These are phyloP conservation scores for Drosophila busckii DNA, from an alignment of 1,140 invertebrate genomes.

Conservation along the genomic window DNA sequence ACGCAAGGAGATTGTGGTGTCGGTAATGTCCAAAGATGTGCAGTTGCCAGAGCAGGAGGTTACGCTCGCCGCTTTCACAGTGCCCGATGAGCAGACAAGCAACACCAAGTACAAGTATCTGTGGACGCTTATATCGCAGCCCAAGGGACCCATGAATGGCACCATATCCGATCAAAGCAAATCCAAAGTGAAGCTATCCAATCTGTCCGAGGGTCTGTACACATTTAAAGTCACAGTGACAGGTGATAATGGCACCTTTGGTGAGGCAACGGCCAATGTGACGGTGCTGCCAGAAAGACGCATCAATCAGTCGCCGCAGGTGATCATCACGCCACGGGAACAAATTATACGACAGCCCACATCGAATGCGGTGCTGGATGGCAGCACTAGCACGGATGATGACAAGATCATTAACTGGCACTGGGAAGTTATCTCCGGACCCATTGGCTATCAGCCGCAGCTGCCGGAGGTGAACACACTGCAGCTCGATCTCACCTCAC, in stretches of 20 bases:
- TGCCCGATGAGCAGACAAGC: conserved; percentile 86
- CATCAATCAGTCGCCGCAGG: conserved; percentile 90
- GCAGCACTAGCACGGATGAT: conserved; percentile 86
- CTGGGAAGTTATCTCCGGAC: conserved; percentile 93
- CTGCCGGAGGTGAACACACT: conserved; percentile 90
- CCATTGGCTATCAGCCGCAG: conserved; percentile 90
- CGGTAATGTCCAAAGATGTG: conserved; percentile 86
- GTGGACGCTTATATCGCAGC: conserved; percentile 91
- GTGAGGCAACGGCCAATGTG: conserved; percentile 93
- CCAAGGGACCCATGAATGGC: conserved; percentile 85
- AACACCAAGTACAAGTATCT: conserved; percentile 90
- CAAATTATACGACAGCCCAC: conserved; percentile 94
- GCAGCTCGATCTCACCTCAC: conserved; percentile 88
- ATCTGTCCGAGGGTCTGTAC: conserved; percentile 91
- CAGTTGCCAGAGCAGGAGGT: conserved; percentile 87
- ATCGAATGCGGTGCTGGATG: conserved; percentile 93
- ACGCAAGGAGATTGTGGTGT: conserved; percentile 85
- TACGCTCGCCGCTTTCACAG: conserved; percentile 88
- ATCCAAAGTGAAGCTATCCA: conserved; percentile 86
- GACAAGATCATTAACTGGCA: conserved; percentile 91
- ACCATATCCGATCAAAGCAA: conserved; percentile 93
- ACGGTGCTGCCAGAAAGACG: conserved; percentile 93
- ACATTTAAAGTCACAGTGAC: conserved; percentile 90
- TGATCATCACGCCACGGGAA: conserved; percentile 89
- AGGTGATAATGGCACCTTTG: conserved; percentile 86